phyloP scores from a whole-genome alignment of 1,140 invertebrate genomes.

The Drosophila funebris region DNA sequence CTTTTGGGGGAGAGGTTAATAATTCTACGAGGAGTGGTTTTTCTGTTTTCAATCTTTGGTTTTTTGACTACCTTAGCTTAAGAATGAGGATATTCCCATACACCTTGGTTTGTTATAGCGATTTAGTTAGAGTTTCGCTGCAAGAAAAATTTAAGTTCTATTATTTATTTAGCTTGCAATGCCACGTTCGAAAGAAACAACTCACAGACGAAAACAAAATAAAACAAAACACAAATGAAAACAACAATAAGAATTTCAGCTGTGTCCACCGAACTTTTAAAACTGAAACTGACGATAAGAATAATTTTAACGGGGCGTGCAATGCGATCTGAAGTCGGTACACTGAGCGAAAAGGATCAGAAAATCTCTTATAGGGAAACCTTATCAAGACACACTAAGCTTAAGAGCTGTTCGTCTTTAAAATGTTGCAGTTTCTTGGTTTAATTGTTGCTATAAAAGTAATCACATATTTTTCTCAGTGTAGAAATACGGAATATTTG shows the following conservation, averaged over 20 bases:
- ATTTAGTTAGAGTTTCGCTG: conserved; percentile 63
- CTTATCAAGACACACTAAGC: neutral
- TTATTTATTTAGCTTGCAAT: conserved; percentile 48
- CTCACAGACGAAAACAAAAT: conserved; percentile 48
- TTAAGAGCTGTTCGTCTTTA: neutral
- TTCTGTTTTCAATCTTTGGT: conserved; percentile 19
- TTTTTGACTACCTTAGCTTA: conserved; percentile 36
- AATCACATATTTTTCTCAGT: conserved; percentile 30
- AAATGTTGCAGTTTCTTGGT: neutral
- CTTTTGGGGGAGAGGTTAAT: conserved; percentile 31
- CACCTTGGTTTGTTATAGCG: conserved; percentile 57
- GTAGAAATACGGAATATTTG: conserved; percentile 38
- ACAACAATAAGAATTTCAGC: conserved; percentile 61
- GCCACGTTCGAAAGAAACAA: conserved; percentile 57
- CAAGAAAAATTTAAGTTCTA: conserved; percentile 64
- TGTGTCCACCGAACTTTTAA: conserved; percentile 62
- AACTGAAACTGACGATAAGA: conserved; percentile 45
- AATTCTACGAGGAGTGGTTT: conserved; percentile 42
- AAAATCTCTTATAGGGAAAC: neutral
- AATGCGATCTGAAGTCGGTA: neutral
- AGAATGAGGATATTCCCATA: conserved; percentile 43
- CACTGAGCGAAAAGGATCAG: conserved; percentile 14
- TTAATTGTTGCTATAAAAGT: too few relatives aligned
- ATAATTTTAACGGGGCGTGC: conserved; percentile 2
- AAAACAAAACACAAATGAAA: conserved; percentile 35